Evolutionary conservation across 2,797 vertebrate species (phyloP).

Genomic region (Crenichthys baileyi): DNA sequence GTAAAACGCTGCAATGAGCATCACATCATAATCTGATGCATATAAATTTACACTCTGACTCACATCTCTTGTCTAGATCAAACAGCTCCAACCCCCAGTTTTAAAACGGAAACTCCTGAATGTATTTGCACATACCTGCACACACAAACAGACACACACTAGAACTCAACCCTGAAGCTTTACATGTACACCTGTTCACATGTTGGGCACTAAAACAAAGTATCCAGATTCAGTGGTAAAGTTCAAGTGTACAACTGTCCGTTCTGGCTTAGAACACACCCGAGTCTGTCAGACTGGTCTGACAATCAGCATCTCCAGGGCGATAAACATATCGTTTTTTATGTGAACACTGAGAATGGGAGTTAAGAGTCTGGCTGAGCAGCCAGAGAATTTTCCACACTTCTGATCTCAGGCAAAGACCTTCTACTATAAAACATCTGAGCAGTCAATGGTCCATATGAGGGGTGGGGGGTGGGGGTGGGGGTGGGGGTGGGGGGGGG

Average conservation of each 20-base stretch:
- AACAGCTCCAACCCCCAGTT: not conserved
- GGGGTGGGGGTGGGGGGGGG: no score
- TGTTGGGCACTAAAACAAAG: not conserved
- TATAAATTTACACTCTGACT: not conserved
- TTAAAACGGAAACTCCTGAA: not conserved
- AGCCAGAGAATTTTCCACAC: conserved; percentile 70
- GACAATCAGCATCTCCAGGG: conserved; percentile 40
- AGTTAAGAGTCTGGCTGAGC: conserved; percentile 42
- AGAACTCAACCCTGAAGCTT: not conserved
- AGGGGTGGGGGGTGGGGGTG: no score
- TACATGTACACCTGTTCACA: not conserved
- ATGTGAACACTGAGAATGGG: conserved; percentile 49
- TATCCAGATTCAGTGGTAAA: conserved; percentile 3
- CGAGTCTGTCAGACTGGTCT: conserved; percentile 34
- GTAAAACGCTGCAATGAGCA: not conserved
- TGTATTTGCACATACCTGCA: not conserved
- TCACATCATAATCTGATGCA: not conserved
- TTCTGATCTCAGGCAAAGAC: conserved; percentile 59
- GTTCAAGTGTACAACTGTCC: conserved; percentile 2
- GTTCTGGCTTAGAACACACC: conserved; percentile 15
- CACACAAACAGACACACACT: not conserved
- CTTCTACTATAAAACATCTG: conserved; percentile 60
- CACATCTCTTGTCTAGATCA: not conserved
- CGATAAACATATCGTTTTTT: conserved; percentile 37
- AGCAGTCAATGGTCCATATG: conserved; percentile 62